Percentiles rank a stretch among this genome's conserved stretches.
Evolutionary conservation across 2,888 invertebrate genomes (phyloP).

Genomic region (Zele albiditarsus): DNA sequence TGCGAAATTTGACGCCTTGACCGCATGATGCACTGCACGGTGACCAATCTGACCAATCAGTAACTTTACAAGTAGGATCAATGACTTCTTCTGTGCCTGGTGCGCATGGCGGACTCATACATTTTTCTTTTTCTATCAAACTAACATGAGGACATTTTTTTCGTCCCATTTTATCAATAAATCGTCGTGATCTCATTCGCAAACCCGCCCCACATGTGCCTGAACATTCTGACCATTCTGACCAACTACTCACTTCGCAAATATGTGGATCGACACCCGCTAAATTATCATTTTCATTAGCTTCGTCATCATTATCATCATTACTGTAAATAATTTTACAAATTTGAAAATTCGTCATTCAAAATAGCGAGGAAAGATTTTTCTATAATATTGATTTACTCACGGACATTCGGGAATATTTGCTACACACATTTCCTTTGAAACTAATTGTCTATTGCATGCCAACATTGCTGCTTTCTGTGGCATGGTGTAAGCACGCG

Average conservation of each 20-base stretch:
- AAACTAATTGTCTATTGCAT: conserved; percentile 79
- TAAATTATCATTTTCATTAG: conserved; percentile 59
- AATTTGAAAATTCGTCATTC: not conserved
- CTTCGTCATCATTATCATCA: conserved; percentile 66
- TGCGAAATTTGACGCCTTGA: conserved; percentile 83
- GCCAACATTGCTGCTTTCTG: conserved; percentile 82
- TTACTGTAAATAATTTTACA: conserved; percentile 40
- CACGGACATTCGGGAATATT: conserved; percentile 83
- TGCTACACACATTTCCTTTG: conserved; percentile 94
- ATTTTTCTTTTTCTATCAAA: conserved; percentile 86
- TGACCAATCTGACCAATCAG: conserved; percentile 93
- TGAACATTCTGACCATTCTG: conserved; percentile 89
- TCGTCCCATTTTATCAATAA: conserved; percentile 80
- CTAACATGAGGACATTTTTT: conserved; percentile 88
- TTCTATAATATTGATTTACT: conserved; percentile 65
- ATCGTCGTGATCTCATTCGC: conserved; percentile 83
- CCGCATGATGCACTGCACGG: conserved; percentile 94
- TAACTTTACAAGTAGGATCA: conserved; percentile 82
- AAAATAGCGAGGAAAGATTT: too few species aligned
- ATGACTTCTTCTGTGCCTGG: conserved; percentile 75
- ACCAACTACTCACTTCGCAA: conserved; percentile 84
- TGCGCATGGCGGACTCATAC: conserved; percentile 82
- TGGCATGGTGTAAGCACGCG: conserved; percentile 77
- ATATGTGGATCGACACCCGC: conserved; percentile 69
- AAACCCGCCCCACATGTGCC: conserved; percentile 88